Conservation (phyloP, 2,888 invertebrate genomes). For the Enchytraeus crypticus region DNA sequence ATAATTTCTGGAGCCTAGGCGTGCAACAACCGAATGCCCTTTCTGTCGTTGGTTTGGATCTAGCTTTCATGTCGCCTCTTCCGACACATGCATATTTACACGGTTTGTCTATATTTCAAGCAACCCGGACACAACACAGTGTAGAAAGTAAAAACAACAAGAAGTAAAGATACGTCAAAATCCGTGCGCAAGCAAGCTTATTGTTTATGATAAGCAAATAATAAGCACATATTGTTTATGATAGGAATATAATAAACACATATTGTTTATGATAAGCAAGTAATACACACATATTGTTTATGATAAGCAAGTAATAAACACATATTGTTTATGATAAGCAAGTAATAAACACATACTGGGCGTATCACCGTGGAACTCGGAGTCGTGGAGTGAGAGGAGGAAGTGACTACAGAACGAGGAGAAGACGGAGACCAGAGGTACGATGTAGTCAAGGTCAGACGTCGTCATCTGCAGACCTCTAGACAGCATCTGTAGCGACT, state of each 20-base stretch:
- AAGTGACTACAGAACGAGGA: conserved; percentile 71
- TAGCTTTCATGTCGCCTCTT: no score
- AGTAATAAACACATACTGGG: not conserved
- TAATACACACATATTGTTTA: not conserved
- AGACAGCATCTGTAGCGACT: conserved; percentile 60
- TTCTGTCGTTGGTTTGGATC: no score
- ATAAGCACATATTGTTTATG: not conserved
- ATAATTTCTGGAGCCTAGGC: no score
- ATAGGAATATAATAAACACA: not conserved
- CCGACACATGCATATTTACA: no score
- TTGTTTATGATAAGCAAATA: not conserved
- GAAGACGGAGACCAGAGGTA: conserved; percentile 73
- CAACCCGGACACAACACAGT: no score
- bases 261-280: not conserved
- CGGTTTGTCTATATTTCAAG: no score
- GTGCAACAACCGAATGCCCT: no score
- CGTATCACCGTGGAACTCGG: conserved; percentile 61
- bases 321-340: not conserved
- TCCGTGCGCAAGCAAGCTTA: no score
- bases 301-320: not conserved
- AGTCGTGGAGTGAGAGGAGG: conserved; percentile 74
- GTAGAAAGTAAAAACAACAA: no score
- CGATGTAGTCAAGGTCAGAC: conserved; percentile 60
- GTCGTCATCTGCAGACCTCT: conserved; percentile 57
- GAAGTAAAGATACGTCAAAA: no score